phyloP scores from a whole-genome alignment of 2,113 vertebrate genomes.

The Eleginops maclovinus region DNA sequence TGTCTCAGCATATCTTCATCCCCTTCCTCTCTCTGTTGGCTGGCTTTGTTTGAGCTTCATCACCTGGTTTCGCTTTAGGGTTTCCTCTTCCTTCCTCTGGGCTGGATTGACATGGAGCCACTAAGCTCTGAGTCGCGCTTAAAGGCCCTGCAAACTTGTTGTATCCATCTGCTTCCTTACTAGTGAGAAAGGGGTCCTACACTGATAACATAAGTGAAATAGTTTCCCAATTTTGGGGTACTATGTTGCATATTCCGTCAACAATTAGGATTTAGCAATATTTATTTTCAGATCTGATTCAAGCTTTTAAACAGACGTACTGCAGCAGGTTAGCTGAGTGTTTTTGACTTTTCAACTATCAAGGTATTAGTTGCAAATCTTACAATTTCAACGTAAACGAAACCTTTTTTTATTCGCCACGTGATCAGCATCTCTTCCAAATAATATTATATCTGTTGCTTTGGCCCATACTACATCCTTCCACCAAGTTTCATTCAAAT shows the following conservation, averaged over 20 bases:
- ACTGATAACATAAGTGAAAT: too few relatives aligned
- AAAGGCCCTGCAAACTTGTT: conserved; percentile 21
- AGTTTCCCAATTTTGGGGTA: too few relatives aligned
- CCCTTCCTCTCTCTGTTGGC: conserved; percentile 70
- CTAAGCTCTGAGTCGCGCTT: conserved; percentile 40
- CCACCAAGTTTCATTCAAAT: too few relatives aligned
- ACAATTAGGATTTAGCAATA: not conserved
- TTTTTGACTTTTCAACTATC: not conserved
- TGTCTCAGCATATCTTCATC: conserved; percentile 75
- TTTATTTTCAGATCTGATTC: too few relatives aligned
- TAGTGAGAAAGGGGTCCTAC: not conserved
- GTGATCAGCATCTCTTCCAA: too few relatives aligned
- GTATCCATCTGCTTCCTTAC: conserved; percentile 7
- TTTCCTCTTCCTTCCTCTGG: conserved; percentile 62
- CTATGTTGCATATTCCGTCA: too few relatives aligned
- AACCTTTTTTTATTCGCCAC: too few relatives aligned
- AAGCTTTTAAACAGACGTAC: not conserved
- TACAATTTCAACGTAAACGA: too few relatives aligned
- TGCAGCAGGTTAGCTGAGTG: not conserved
- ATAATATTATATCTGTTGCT: too few relatives aligned
- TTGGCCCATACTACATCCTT: too few relatives aligned
- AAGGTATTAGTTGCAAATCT: too few relatives aligned
- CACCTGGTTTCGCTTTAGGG: conserved; percentile 62
- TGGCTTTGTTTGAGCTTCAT: conserved; percentile 69
- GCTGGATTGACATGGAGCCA: conserved; percentile 30